Base-by-base conservation (phyloP, 2,797 vertebrate species). In the Premnoplex brunnescens region DNA sequence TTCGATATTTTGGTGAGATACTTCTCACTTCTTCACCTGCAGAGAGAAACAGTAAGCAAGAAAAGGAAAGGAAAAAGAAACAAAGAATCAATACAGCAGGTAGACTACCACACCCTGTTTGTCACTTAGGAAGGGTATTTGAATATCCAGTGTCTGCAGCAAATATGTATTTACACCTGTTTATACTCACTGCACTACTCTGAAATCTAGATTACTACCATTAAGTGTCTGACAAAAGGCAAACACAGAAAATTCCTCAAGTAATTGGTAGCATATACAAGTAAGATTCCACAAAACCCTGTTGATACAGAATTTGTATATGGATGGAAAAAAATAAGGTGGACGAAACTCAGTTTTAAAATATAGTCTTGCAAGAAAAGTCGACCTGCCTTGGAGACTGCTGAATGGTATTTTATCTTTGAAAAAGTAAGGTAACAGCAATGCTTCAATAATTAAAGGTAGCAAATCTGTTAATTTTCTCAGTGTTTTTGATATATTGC, bases 21-120 rank as follows among this genome's bases (percentile, higher is more conserved):
- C 39, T 55, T 80, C 41, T 85, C 56, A 55, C 32, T 92, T 83
- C 49, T 75, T 91, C 69, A 95, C 94, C 98, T 97, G 84, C 43
- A 94, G 90, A 68, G 79, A 91, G 59, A 96, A 94, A 95, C 21
- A 92, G 48, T 68, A 85, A 30, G 37, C 14, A 56, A 77, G 74
- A 56, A 11, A 34, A 68, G 36, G 36, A 30, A 67, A 30, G 1
- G 8, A 51, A 17, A 39, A 43, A 46, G 5, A 23, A 23, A 10
- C 14, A 48, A 8, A 43, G 14, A 37, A 60, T 94, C 76, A 90
- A 6, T 52, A 58, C 3, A 85, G 36, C 36, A 68, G 54, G n/a
- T 37, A 55, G 26, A 56, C 3, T 55, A 46, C 32, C 32, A 71
- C 15, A 6, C 15, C 8, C 23, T 10, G 4, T 62, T 93, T 80